Evolutionary conservation across 2,113 vertebrate species (phyloP).

Genomic region (Labrus mixtus): DNA sequence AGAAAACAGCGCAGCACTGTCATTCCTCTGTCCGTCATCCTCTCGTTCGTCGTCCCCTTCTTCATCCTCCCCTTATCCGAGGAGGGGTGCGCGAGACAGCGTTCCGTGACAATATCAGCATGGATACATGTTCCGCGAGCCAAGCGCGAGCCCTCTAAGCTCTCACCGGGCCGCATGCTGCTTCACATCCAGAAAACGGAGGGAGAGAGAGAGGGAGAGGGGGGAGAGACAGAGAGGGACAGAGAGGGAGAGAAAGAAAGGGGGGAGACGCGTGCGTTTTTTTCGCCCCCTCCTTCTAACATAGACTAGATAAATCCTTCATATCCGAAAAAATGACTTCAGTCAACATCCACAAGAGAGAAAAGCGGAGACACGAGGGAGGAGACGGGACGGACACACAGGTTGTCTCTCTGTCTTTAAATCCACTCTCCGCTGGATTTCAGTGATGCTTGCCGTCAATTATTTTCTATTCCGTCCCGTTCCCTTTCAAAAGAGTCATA

Average conservation of each 20-base stretch:
- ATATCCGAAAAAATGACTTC: constrained; percentile 60
- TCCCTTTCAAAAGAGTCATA: constrained; percentile 56
- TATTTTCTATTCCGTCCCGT: constrained; percentile 61
- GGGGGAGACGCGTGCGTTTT: constrained; percentile 51
- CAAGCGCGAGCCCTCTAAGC: constrained; percentile 80
- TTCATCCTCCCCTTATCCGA: constrained; percentile 54
- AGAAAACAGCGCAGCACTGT: constrained; percentile 76
- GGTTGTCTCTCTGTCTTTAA: constrained; percentile 67
- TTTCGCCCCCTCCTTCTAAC: constrained; percentile 68
- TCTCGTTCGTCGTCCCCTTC: constrained; percentile 49
- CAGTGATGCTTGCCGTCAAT: constrained; percentile 42
- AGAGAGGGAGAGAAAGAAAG: constrained; percentile 23
- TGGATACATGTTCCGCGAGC: constrained; percentile 73
- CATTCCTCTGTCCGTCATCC: constrained; percentile 69
- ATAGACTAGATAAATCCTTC: constrained; percentile 75
- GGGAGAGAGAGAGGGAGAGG: constrained; percentile 28
- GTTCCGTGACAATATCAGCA: constrained; percentile 56
- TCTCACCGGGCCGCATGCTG: constrained; percentile 83
- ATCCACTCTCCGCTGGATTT: constrained; percentile 56
- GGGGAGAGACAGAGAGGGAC: neutral
- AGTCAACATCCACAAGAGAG: constrained; percentile 66
- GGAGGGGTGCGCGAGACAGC: constrained; percentile 62
- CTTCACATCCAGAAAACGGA: constrained; percentile 80
- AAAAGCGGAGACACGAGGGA: constrained; percentile 11
- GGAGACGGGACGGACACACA: constrained; percentile 55